Conservation (phyloP, 1,140 invertebrate genomes). For the Amyelois transitella region DNA sequence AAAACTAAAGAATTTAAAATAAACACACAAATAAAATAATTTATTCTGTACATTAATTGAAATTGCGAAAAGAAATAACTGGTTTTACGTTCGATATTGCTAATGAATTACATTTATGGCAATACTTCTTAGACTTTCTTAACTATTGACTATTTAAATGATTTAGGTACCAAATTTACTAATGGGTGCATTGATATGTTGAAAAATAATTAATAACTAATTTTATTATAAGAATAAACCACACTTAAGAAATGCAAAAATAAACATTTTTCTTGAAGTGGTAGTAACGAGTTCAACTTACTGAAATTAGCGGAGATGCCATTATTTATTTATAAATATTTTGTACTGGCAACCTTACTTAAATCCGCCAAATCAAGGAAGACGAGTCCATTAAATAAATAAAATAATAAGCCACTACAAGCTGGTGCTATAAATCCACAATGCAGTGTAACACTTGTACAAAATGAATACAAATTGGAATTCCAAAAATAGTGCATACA, state of each 20-base stretch:
- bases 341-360: slow-evolving; percentile 21
- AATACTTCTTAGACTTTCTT: slow-evolving; percentile 42
- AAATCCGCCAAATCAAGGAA: slow-evolving; percentile 8
- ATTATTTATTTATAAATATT: slow-evolving; percentile 9
- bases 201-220: slow-evolving; percentile 3
- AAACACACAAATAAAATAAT: slow-evolving; percentile 65
- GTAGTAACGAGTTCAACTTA: not conserved
- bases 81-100: slow-evolving; percentile 37
- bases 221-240: slow-evolving; percentile 5
- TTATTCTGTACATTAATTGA: slow-evolving; percentile 64
- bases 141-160: slow-evolving; percentile 29
- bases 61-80: slow-evolving; percentile 39
- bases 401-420: slow-evolving; percentile 57
- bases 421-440: slow-evolving; percentile 45
- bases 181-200: slow-evolving; percentile 13
- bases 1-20: slow-evolving; percentile 56
- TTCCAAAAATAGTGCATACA: slow-evolving; percentile 48
- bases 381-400: slow-evolving; percentile 11
- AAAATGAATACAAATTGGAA: slow-evolving; percentile 30
- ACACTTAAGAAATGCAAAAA: slow-evolving; percentile 17
- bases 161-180: slow-evolving; percentile 15
- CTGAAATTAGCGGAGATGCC: slow-evolving; percentile 13
- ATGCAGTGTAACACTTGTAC: slow-evolving; percentile 37
- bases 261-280: slow-evolving; percentile 4
- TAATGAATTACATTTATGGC: slow-evolving; percentile 58